Base-by-base conservation (phyloP, 2,797 vertebrate genomes). In the Dendrocincla tyrannina region DNA sequence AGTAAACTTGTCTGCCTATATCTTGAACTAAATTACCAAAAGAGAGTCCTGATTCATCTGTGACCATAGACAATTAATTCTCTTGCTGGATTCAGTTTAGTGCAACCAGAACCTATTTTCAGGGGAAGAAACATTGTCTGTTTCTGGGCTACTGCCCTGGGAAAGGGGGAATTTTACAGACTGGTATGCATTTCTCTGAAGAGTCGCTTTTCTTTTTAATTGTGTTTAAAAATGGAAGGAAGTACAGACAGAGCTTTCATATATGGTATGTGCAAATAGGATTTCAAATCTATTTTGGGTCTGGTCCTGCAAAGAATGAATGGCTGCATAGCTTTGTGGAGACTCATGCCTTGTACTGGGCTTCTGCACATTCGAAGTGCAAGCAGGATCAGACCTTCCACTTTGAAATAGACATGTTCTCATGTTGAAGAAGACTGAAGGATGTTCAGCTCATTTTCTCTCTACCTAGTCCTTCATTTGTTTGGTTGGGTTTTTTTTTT, bases 161-260 rank as follows among this genome's bases (percentile, higher is more conserved):
- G 89, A 97, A 95, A 92, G 18, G 39, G 62, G 32, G 76, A 81
- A 58, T 41, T 95, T 69, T 89, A 18, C 44, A 88, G 69, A 11
- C 62, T 96, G 95, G 81, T 85, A 94, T 80, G 85, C 82, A 63
- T 85, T 89, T 92, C 78, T 94, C 72, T 94, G 53, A 94, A 75
- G 32, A 95, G 67, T 63, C 32, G 15, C 35, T 91, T 95, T 93
- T 73, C 72, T 86, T 88, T 95, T 68, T 74, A 92, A 88, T 91
- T 95, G 32, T 0, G 0, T 56, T 88, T 93, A 44, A 94, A 96
- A 93, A 90, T 93, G 84, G 83, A 95, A 96, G 82, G 56, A 93
- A 96, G 53, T 50, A 75, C 2, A 3, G 91, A 91, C 68, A 94
- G 83, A 92, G 62, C 69, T 74, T 96, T 96, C 73, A 83, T 94